Evolutionary conservation across 2,113 vertebrate species (phyloP).

Genomic region (Aviceda subcristata): DNA sequence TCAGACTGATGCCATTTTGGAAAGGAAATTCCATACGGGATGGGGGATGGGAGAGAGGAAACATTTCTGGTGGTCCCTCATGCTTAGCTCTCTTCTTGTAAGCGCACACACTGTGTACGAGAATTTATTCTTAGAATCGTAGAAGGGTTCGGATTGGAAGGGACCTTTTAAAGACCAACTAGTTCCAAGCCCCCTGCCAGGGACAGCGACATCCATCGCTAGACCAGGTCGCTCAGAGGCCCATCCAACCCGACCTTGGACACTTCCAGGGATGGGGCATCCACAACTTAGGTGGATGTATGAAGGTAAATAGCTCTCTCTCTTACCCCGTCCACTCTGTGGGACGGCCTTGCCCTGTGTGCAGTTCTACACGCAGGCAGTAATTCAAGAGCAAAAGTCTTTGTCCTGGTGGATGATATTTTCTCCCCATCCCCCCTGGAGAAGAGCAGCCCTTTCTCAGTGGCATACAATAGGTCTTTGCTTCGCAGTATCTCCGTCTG

Average conservation of each 20-base stretch:
- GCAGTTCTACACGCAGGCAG: neutral
- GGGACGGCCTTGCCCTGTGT: neutral
- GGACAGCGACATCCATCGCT: neutral
- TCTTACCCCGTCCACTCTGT: neutral
- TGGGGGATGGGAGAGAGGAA: neutral
- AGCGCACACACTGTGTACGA: rapidly evolving
- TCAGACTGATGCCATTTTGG: neutral
- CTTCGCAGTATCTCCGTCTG: neutral
- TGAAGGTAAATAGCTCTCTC: neutral
- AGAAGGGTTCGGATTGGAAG: neutral
- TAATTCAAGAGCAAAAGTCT: neutral
- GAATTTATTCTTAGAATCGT: neutral
- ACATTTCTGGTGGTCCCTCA: neutral
- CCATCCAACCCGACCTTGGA: neutral
- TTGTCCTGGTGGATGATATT: neutral
- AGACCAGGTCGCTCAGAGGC: neutral
- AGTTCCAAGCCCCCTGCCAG: rapidly evolving
- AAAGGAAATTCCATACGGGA: neutral
- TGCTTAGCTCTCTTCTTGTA: neutral
- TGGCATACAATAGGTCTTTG: neutral
- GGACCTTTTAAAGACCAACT: neutral
- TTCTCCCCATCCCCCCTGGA: neutral
- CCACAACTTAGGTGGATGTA: neutral
- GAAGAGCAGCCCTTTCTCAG: neutral
- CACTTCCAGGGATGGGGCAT: neutral